Base-by-base conservation (phyloP, 2,888 invertebrate genomes). In the Andrena marginata region DNA sequence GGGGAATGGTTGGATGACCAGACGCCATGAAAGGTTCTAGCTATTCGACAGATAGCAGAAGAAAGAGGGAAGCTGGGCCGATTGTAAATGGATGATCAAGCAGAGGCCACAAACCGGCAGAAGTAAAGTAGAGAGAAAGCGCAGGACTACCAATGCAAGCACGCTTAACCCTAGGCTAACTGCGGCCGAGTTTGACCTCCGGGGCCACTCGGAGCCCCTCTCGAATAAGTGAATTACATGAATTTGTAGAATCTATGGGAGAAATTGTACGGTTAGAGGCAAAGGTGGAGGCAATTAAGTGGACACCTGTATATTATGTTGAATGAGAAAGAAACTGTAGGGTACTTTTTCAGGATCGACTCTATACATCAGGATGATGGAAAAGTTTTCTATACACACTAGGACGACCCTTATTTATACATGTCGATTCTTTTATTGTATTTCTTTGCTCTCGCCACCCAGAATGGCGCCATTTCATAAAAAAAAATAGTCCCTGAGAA, bases 111-210 rank as follows among this genome's bases (percentile, higher is more conserved):
- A 73, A 80, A 84, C 33, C 80, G 80, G 73, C 73, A 72, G 72
- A 80, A 68, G 68, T 79, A 72, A 77, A 80, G 54, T 84, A 76
- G 76, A 71, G 54, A 77, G 73, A 86, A 87, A 89, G 88, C 87
- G 85, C 87, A 84, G 84, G 77, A 84, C 87, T 87, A 87, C 87
- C 82, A 81, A 82, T 86, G 89, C 90, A 88, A 89, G 88, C 90
- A 86, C 86, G 86, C 88, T 73, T 77, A 70, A 85, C 76, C 74
- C 10, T 56, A 56, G 23, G 56, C 20, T 56, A 10, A 56, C 56
- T 56, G 20, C 56, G 70, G 29, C 29, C 16, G 29, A 60, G 29
- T 10, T 26, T 23, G 23, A 56, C 54, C 20, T 56, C 54, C 8
- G 20, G 54, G 26, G 23, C 23, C 26, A 1, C 26, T 26, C 10